These are phyloP conservation scores for Melinopterus prodromus DNA, from an alignment of 2,888 invertebrate genomes.

Conservation along the genomic window DNA sequence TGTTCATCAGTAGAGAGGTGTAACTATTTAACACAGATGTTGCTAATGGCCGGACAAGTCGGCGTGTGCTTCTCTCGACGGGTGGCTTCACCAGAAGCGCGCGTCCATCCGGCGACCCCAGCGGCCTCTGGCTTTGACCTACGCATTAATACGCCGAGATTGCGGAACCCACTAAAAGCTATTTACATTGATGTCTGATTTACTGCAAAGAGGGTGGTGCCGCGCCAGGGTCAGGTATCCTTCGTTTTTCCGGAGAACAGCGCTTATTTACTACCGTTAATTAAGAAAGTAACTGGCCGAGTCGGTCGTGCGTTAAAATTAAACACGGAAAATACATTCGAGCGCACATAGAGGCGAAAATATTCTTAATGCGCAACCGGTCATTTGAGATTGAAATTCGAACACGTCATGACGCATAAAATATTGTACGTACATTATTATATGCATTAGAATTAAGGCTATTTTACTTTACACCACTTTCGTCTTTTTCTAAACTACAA, in stretches of 20 bases:
- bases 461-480: no score
- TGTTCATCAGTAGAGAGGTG: neutral
- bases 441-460: no score
- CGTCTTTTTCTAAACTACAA: no score
- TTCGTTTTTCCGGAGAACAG: neutral
- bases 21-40: constrained; percentile 17
- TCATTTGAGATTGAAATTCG: no score
- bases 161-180: constrained; percentile 16
- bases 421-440: no score
- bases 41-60: constrained; percentile 12
- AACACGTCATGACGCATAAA: no score
- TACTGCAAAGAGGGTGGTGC: constrained; percentile 22
- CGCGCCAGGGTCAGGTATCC: neutral
- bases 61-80: constrained; percentile 5
- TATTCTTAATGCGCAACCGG: no score
- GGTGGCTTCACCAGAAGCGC: neutral
- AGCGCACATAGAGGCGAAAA: neutral
- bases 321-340: constrained; percentile 10
- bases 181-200: constrained; percentile 25
- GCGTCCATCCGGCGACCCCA: constrained; percentile 19
- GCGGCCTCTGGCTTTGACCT: constrained; percentile 18
- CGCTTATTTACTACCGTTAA: constrained; percentile 26
- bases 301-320: constrained; percentile 21
- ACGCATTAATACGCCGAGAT: constrained; percentile 13
- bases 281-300: constrained; percentile 15